Evolutionary conservation across 2,113 vertebrate genomes (phyloP), one percentile per base, ranked within the genome.

Genomic region (Pluvialis apricaria): DNA sequence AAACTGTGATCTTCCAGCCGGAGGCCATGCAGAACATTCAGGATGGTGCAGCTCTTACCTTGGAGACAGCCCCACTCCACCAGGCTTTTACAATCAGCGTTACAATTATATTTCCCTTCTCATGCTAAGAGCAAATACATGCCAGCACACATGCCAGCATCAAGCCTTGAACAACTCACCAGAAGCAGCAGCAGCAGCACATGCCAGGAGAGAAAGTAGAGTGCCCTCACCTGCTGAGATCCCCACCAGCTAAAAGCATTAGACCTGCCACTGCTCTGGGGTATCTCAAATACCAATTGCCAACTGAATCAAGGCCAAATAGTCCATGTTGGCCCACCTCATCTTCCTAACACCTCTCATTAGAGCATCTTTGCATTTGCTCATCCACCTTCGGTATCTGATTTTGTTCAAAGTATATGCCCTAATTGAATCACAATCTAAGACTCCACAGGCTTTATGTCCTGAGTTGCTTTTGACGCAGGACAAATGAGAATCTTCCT

Each of bases 141-240:
- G n/a, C n/a, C n/a, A 0, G 0, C 18, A 6, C 1, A 2, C 4
- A 2, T 5, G 15, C 29, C 81, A 77, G 20, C 26, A 64, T 5
- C 62, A 51, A 69, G 49, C 68, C 44, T 47, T 64, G 6, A 26
- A 45, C 22, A 5, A 15, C 47, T 68, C 54, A 12, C 28, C 57
- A 51, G 61, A 52, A 66, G 15, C 1, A 73, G 32, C 17, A 66
- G 15, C 1, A 73, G 32, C 17, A 28, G 36, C 19, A 38, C 11
- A 1, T 28, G 26, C 9, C 61, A 73, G 54, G 22, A 80, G 45
- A 73, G 49, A 24, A 51, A 51, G 22, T 13, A 24, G 22, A 51
- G 31, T 44, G 40, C 19, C 54, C 26, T 75, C 4, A 1, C 20
- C 60, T 62, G 60, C 54, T 31, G 40, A 80, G 40, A 34, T 25